Base-by-base conservation (phyloP, 2,888 invertebrate genomes). In the Melanostoma scalare region DNA sequence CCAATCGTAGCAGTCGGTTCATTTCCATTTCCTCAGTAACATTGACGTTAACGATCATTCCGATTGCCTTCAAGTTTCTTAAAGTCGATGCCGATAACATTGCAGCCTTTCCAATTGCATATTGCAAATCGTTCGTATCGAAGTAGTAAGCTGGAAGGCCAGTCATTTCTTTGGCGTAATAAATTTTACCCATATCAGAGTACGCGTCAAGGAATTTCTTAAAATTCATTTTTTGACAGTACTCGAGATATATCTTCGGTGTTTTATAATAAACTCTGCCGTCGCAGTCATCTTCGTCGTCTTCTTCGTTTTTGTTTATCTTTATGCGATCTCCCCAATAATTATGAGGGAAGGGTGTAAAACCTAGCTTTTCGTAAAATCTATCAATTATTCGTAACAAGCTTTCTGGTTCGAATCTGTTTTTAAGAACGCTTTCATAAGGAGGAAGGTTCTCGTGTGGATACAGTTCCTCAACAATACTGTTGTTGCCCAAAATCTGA, bases 121-220 rank as follows among this genome's bases (percentile, higher is more conserved):
- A 35, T 5, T 71, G 78, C 10, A 81, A 50, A 20, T 68, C 60
- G 20, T 81, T n/a, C 2, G 72, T 60, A 9, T 35, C 4, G n/a
- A 76, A 81, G 48, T 53, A 76, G 6, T 78, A 81, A 3, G 68
- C 52, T 35, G 81, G 85, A 6, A 81, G 73, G 30, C 61, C 35
- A 4, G 58, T 74, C 50, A 77, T 81, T 20, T 79, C 72, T 6
- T 72, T 46, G 3, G 75, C 76, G 38, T 85, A 85, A 6, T 85
- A 75, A 3, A 86, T n/a, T 6, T 10, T 71, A 2, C 71, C 81
- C 71, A 85, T 72, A 31, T 67, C 56, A 1, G 67, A 61, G 48
- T 86, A 81, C n/a, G 71, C 71, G 53, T 85, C 79, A 31, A 86
- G 52, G 31, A 85, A 79, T 35, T 53, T 61, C 10, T 44, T 40